phyloP scores from a whole-genome alignment of 2,113 vertebrate species.

The Leptocoma aspasia region DNA sequence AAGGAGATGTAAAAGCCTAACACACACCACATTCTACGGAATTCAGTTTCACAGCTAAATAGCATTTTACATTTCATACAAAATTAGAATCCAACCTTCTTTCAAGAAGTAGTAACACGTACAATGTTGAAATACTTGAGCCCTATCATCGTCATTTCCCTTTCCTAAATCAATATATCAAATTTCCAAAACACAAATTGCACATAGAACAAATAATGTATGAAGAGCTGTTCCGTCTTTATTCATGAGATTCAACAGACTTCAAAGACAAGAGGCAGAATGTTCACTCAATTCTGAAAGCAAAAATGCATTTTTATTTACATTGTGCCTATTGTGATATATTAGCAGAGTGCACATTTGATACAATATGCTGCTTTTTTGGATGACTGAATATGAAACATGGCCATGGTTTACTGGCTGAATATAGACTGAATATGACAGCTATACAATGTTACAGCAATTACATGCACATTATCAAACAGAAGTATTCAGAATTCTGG shows the following conservation, averaged over 20 bases:
- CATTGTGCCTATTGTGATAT: background rate
- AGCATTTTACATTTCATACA: background rate
- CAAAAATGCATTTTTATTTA: conserved; percentile 34
- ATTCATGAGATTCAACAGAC: background rate
- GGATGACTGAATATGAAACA: background rate
- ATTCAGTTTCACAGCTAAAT: background rate
- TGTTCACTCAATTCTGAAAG: background rate
- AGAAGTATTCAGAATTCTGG: background rate
- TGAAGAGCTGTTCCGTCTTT: background rate
- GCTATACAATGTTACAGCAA: background rate
- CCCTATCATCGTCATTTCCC: background rate
- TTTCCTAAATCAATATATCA: background rate
- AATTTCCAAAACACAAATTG: background rate
- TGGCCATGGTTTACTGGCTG: background rate
- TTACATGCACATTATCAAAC: background rate
- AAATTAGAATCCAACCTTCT: background rate
- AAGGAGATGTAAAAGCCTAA: background rate
- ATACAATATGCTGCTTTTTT: background rate
- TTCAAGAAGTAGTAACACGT: background rate
- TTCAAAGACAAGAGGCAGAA: background rate
- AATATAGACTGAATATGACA: background rate
- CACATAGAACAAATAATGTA: background rate
- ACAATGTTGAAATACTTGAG: background rate
- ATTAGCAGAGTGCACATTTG: background rate
- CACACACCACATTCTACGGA: background rate